phyloP scores from a whole-genome alignment of 1,140 invertebrate species.

The Harpegnathos saltator region DNA sequence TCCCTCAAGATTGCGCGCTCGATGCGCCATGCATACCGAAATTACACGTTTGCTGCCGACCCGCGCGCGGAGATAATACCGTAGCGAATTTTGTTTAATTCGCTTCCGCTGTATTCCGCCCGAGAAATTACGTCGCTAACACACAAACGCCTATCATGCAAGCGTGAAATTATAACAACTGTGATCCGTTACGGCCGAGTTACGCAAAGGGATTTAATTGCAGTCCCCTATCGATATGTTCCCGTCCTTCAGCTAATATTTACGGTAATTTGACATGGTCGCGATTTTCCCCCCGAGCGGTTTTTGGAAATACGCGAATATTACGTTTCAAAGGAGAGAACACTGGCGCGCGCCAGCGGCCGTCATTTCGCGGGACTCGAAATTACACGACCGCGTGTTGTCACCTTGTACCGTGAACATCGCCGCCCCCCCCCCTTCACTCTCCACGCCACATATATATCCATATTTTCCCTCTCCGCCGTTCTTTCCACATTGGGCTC shows the following conservation, averaged over 20 bases:
- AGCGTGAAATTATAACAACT: slow-evolving; percentile 36
- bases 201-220: slow-evolving; percentile 40
- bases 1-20: background rate
- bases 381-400: background rate
- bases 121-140: slow-evolving; percentile 5
- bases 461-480: background rate
- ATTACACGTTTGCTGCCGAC: background rate
- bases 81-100: slow-evolving; percentile 33
- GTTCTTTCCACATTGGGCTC: no score
- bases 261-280: slow-evolving; percentile 16
- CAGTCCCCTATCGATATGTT: background rate
- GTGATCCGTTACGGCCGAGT: slow-evolving; percentile 28
- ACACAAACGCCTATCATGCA: background rate
- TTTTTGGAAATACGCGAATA: slow-evolving; percentile 16
- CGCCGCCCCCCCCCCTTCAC: no score
- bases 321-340: slow-evolving; percentile 19
- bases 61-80: background rate
- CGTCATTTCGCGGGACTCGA: background rate
- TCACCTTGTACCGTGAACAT: background rate
- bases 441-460: background rate
- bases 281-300: background rate
- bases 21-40: no score
- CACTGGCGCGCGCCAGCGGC: no score
- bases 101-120: slow-evolving; percentile 15
- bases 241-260: slow-evolving; percentile 31